phyloP scores from a whole-genome alignment of 64 coral and sea anemone species.

The Catalaphyllia jardinei region DNA sequence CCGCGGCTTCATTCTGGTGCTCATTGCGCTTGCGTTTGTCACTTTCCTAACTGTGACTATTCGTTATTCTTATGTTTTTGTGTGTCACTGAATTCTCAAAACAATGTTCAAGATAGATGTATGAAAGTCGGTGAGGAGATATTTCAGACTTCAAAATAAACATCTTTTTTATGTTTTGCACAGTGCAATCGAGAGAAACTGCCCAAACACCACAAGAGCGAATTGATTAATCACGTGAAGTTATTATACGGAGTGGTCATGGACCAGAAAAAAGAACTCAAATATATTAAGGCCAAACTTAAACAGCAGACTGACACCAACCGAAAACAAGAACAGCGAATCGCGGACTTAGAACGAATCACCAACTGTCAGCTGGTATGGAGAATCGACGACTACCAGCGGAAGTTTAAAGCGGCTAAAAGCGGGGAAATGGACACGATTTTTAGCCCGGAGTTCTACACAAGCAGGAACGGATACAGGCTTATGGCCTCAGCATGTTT shows the following conservation, averaged over 20 bases:
- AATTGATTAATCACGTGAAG: constrained; percentile 81
- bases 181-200: constrained; percentile 92
- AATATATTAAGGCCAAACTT: constrained; percentile 20
- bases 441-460: constrained; percentile 75
- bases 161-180: not conserved
- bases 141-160: not conserved
- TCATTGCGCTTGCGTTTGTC: too few relatives aligned
- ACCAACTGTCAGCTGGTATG: constrained; percentile 85
- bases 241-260: constrained; percentile 65
- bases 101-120: too few relatives aligned
- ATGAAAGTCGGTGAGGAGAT: too few relatives aligned
- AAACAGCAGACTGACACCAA: constrained; percentile 53
- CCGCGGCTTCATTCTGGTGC: too few relatives aligned
- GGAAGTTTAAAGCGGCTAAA: constrained; percentile 80
- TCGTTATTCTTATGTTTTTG: too few relatives aligned
- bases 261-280: constrained; percentile 50
- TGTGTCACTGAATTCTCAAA: too few relatives aligned
- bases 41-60: too few relatives aligned
- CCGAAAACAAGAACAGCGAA: constrained; percentile 36
- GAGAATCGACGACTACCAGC: constrained; percentile 84
- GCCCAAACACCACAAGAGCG: constrained; percentile 80
- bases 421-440: constrained; percentile 72
- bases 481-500: constrained; percentile 78
- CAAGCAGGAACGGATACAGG: constrained; percentile 83
- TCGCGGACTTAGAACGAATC: constrained; percentile 86